Evolutionary conservation across 2,888 invertebrate genomes (phyloP).

Genomic region (Furcula furcula): DNA sequence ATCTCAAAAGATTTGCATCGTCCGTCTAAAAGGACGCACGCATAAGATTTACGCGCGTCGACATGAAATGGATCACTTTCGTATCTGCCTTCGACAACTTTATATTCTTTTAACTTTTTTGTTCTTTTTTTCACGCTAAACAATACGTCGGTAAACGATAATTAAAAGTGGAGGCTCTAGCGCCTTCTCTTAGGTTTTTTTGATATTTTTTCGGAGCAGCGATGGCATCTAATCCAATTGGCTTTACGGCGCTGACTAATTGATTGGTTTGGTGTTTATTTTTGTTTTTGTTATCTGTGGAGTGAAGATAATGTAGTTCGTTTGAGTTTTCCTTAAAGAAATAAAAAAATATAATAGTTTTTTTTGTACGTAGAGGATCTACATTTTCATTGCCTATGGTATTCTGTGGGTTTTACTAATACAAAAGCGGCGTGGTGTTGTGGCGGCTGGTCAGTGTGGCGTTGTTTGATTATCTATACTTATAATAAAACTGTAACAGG

Average conservation of each 20-base stretch:
- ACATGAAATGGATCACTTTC: slow-evolving; percentile 30
- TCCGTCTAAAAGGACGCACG: slow-evolving; percentile 16
- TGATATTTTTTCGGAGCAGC: slow-evolving; percentile 36
- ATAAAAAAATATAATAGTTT: too few species aligned
- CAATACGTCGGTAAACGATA: slow-evolving; percentile 68
- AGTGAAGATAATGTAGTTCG: slow-evolving; percentile 32
- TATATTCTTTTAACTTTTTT: slow-evolving; percentile 44
- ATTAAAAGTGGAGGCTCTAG: slow-evolving; percentile 65
- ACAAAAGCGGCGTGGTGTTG: too few species aligned
- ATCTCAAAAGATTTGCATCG: too few species aligned
- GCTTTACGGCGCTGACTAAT: slow-evolving; percentile 60
- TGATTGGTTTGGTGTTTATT: slow-evolving; percentile 63
- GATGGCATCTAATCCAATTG: slow-evolving; percentile 55
- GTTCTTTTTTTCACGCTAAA: slow-evolving; percentile 44
- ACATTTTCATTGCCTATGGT: too few species aligned
- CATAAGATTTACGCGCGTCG: slow-evolving; percentile 24
- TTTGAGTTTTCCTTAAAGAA: slow-evolving; percentile 19
- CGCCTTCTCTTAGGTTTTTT: slow-evolving; percentile 42
- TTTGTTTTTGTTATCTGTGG: slow-evolving; percentile 43
- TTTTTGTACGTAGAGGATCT: too few species aligned
- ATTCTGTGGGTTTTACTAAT: too few species aligned
- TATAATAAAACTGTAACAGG: too few species aligned
- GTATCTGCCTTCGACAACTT: slow-evolving; percentile 48
- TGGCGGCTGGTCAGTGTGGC: too few species aligned
- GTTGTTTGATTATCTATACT: too few species aligned